These are phyloP conservation scores for Ectemnius lituratus DNA, from an alignment of 2,888 invertebrate genomes.

Conservation along the genomic window DNA sequence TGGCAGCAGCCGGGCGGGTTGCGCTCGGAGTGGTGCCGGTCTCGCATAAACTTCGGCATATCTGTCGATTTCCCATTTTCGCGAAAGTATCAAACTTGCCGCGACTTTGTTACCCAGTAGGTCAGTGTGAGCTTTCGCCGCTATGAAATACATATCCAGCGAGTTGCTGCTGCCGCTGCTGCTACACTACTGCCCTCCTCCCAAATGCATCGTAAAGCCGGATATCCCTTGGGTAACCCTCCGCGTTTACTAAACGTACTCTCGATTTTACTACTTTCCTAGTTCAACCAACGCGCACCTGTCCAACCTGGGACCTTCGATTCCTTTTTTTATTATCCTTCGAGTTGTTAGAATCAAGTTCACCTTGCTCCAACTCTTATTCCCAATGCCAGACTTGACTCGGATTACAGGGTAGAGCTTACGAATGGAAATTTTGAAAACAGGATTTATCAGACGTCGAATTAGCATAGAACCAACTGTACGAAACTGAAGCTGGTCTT, in stretches of 20 bases:
- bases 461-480: too few relatives aligned
- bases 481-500: too few relatives aligned
- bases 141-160: constrained; percentile 1
- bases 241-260: neutral
- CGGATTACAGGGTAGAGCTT: too few relatives aligned
- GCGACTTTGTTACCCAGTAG: constrained; percentile 22
- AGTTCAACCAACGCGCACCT: neutral
- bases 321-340: too few relatives aligned
- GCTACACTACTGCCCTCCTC: neutral
- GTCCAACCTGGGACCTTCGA: too few relatives aligned
- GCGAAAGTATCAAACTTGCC: constrained; percentile 27
- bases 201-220: constrained; percentile 7
- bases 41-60: constrained; percentile 42
- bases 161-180: neutral
- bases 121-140: neutral
- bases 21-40: neutral
- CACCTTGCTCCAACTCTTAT: too few relatives aligned
- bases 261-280: constrained; percentile 12
- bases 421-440: too few relatives aligned
- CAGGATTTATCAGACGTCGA: too few relatives aligned
- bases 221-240: neutral
- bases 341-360: too few relatives aligned
- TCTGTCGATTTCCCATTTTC: constrained; percentile 43
- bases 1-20: too few relatives aligned
- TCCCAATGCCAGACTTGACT: too few relatives aligned